Conservation (phyloP, 2,888 invertebrate species). For the Hipparchia sbordonii region DNA sequence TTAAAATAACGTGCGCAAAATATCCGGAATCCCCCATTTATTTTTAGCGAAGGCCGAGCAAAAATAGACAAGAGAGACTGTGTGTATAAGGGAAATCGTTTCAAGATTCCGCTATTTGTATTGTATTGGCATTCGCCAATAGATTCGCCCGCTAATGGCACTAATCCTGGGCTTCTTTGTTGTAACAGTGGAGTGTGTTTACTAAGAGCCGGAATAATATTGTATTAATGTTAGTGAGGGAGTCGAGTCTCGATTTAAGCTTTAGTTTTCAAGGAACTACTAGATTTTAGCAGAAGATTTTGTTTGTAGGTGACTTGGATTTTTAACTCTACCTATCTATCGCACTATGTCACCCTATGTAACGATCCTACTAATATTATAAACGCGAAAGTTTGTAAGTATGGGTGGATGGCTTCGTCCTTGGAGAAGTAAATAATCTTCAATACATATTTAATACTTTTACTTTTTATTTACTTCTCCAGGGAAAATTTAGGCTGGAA, state of each 20-base stretch:
- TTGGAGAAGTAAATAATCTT: no score
- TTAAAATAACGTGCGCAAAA: neutral
- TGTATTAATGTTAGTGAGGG: slow-evolving; percentile 10
- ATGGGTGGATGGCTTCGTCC: no score
- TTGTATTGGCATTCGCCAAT: slow-evolving; percentile 37
- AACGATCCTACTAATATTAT: no score
- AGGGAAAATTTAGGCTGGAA: no score
- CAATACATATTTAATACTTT: no score
- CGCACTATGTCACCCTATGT: no score
- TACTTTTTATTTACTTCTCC: no score
- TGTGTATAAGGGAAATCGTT: slow-evolving; percentile 27
- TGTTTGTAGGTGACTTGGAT: no score
- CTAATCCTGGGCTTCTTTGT: slow-evolving; percentile 28
- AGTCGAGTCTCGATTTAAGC: neutral
- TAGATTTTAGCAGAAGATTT: neutral
- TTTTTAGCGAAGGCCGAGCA: slow-evolving; percentile 29
- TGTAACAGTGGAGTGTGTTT: slow-evolving; percentile 20
- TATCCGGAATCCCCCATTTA: slow-evolving; percentile 23
- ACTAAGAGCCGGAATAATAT: slow-evolving; percentile 8
- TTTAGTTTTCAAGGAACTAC: neutral
- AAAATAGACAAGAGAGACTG: slow-evolving; percentile 27
- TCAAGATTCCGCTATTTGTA: slow-evolving; percentile 39
- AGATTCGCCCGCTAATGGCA: slow-evolving; percentile 25
- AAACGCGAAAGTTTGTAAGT: no score
- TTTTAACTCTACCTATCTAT: no score